phyloP scores from a whole-genome alignment of 2,888 invertebrate species.

The Mythimna impura region DNA sequence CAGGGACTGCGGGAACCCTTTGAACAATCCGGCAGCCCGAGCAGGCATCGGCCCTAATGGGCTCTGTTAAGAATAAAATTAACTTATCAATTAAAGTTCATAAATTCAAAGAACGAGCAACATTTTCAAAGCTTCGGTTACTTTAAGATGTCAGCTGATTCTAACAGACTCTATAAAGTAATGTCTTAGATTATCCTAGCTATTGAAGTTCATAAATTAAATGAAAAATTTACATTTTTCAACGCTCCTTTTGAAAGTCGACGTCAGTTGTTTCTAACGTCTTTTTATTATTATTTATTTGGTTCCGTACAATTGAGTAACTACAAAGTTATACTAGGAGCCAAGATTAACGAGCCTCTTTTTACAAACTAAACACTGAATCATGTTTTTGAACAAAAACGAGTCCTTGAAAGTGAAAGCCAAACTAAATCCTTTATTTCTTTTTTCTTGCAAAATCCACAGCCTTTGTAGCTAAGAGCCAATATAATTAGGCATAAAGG shows the following conservation, averaged over 20 bases:
- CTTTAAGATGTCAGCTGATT: neutral
- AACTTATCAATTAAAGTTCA: neutral
- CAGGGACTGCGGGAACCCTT: no score
- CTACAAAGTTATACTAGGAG: neutral
- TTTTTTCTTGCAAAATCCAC: neutral
- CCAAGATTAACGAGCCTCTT: neutral
- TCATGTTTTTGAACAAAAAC: slow-evolving; percentile 1
- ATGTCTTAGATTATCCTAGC: neutral
- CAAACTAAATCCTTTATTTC: neutral
- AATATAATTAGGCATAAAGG: neutral
- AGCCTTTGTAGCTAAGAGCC: neutral
- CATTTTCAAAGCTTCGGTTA: neutral
- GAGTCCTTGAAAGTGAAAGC: neutral
- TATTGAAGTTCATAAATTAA: neutral
- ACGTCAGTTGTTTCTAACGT: neutral
- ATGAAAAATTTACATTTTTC: neutral
- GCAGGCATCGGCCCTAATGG: no score
- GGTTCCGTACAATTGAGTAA: neutral
- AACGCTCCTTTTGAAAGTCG: neutral
- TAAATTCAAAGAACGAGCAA: neutral
- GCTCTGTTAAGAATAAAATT: no score
- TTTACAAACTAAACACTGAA: neutral
- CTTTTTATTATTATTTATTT: neutral
- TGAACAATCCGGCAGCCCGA: no score
- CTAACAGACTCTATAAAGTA: neutral